Base-by-base conservation (phyloP, 1,140 invertebrate genomes). In the Bradynema listronoti region DNA sequence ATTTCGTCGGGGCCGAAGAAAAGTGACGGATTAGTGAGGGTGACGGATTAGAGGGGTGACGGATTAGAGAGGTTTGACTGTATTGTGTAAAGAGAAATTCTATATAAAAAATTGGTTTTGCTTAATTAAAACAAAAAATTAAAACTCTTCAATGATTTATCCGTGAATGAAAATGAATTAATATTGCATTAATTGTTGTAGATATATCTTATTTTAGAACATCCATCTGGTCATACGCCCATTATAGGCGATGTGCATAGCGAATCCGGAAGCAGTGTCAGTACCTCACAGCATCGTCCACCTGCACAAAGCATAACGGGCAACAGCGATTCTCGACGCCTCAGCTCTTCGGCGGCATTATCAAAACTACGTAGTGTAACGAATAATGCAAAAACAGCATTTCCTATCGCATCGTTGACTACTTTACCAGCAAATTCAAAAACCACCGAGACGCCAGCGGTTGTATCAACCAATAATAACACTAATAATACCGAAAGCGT, bases 221-320 rank as follows among this genome's bases (percentile, higher is more conserved):
- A 69, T 54, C 61, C 75, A 4, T 56, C 70, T 33, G 76, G 73
- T 5, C 77, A 76, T 45, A 77, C 74, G n/a, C 74, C 74, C 32
- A 77, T 76, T 9, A 78, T 78, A 51, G 75, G 69, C 16, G 75
- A 78, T 42, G 43, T 78, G 3, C 75, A 77, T 50, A 78, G 75
- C 22, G 74, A 78, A 41, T 78, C 74, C 3, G 72, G 70, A 1
- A 75, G 71, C 34, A n/a, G n/a, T n/a, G n/a, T 29, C 53, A 36
- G 11, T 43, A 33, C 41, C n/a, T 46, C 7, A 54, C 59, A 39
- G 19, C 50, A 52, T 53, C 66, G 51, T 27, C 36, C 1, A n/a
- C n/a, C n/a, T n/a, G n/a, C n/a, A n/a, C n/a, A n/a, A n/a, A n/a
- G n/a, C n/a, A n/a, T n/a, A n/a, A n/a, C n/a, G 11, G 55, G n/a